Base-by-base conservation (phyloP, 92 coral and sea anemone genomes). In the Actinostola sp. region DNA sequence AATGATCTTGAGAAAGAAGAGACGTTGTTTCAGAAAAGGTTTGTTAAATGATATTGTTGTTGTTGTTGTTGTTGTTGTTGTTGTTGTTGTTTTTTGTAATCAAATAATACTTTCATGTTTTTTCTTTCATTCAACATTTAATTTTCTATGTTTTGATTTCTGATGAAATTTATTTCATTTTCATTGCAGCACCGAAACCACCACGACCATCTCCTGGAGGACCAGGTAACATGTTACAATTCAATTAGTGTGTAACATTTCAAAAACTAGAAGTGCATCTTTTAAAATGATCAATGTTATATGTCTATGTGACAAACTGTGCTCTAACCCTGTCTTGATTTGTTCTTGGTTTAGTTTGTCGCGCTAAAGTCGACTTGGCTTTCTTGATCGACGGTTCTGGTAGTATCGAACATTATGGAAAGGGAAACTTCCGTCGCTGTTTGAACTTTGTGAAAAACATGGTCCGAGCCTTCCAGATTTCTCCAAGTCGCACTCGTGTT, bases 321-420 rank as follows among this genome's bases (percentile, higher is more conserved):
- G n/a, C n/a, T n/a, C n/a, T n/a, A n/a, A n/a, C n/a, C n/a, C n/a
- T 53, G 26, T 53, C 30, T 25, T 53, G 25, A 16, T 53, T 25
- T 53, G 10, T 23, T n/a, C 58, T 65, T 19, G 8, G 42, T 28
- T 9, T 36, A 82, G 88, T 83, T 0, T 83, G 88, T 19, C 56
- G 64, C 21, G 78, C 45, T 14, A 65, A 64, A 20, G 58, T 89
- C 17, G 94, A 89, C 28, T 59, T 89, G 66, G 86, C 67, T 23
- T 71, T 89, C 77, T 42, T 89, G 53, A 54, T 89, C 56, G 87
- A 89, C 67, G 87, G 93, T 15, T 80, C 89, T 15, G 93, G 93
- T 26, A 89, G 93, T 81, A 53, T 53, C 14, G 59, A 53, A 53
- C 1, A 1, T 60, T 16, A 53, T 20, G 59, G 59, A 53, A 67